Evolutionary conservation across 1,140 invertebrate genomes (phyloP).

Genomic region (Lysiphlebus fabarum): DNA sequence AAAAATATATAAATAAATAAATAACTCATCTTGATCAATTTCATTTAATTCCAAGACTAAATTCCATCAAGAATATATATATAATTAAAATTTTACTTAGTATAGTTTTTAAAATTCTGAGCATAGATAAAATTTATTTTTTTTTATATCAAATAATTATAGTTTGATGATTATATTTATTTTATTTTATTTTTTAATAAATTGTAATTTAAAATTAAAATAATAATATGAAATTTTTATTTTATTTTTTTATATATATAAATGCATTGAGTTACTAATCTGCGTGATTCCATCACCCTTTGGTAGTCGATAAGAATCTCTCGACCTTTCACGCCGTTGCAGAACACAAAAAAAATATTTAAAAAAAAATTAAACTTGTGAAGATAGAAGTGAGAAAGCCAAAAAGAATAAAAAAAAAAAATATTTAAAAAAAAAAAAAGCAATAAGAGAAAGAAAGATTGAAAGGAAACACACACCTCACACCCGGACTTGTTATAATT

Average conservation of each 20-base stretch:
- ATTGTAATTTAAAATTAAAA: neutral
- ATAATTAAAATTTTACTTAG: too few relatives aligned
- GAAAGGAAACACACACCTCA: constrained; percentile 18
- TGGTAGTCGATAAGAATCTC: constrained; percentile 26
- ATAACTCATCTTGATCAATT: too few relatives aligned
- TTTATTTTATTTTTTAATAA: neutral
- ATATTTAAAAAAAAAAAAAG: constrained; percentile 1
- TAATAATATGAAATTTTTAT: too few relatives aligned
- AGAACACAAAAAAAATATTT: constrained; percentile 4
- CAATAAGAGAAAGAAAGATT: constrained; percentile 18
- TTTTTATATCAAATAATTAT: neutral
- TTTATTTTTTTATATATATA: constrained; percentile 14
- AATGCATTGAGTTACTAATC: constrained; percentile 23
- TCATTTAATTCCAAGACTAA: too few relatives aligned
- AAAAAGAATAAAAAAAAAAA: too few relatives aligned
- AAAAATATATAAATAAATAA: too few relatives aligned
- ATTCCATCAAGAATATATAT: too few relatives aligned
- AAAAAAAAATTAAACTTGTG: constrained; percentile 6
- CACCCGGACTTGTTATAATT: constrained; percentile 23
- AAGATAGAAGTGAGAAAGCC: constrained; percentile 7
- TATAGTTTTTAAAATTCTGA: neutral
- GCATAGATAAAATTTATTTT: neutral
- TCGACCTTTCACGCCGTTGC: constrained; percentile 15
- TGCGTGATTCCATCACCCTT: constrained; percentile 28
- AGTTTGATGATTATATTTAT: neutral